phyloP scores from a whole-genome alignment of 2,113 vertebrate genomes.

The Mus spicilegus region DNA sequence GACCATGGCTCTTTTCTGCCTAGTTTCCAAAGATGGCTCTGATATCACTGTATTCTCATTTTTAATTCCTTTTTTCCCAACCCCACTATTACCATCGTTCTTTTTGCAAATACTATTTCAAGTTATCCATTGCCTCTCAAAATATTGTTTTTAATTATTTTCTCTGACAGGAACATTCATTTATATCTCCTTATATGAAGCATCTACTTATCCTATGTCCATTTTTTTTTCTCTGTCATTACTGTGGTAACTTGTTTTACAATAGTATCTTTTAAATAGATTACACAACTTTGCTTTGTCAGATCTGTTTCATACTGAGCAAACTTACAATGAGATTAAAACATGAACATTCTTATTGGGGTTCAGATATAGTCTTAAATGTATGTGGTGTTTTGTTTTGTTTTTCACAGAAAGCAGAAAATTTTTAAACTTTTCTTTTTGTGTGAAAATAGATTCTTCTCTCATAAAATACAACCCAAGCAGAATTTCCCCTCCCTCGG shows the following conservation, averaged over 20 bases:
- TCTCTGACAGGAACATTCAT: neutral
- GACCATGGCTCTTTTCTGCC: neutral
- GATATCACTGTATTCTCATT: neutral
- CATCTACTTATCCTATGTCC: neutral
- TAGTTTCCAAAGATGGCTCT: neutral
- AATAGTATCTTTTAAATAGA: neutral
- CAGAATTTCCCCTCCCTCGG: neutral
- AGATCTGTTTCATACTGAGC: neutral
- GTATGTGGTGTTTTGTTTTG: neutral
- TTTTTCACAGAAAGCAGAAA: neutral
- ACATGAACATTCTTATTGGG: neutral
- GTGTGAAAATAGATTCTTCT: neutral
- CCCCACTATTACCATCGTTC: neutral
- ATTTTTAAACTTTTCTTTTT: neutral
- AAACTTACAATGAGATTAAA: neutral
- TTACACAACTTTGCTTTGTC: neutral
- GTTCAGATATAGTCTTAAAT: neutral
- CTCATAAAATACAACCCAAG: neutral
- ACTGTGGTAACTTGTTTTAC: neutral
- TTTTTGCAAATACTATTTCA: neutral
- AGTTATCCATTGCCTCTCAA: neutral
- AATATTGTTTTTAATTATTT: neutral
- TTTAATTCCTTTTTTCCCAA: neutral
- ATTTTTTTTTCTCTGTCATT: neutral
- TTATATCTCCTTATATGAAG: neutral